Base-by-base conservation (phyloP, 2,797 vertebrate species). In the Ataeniobius toweri region DNA sequence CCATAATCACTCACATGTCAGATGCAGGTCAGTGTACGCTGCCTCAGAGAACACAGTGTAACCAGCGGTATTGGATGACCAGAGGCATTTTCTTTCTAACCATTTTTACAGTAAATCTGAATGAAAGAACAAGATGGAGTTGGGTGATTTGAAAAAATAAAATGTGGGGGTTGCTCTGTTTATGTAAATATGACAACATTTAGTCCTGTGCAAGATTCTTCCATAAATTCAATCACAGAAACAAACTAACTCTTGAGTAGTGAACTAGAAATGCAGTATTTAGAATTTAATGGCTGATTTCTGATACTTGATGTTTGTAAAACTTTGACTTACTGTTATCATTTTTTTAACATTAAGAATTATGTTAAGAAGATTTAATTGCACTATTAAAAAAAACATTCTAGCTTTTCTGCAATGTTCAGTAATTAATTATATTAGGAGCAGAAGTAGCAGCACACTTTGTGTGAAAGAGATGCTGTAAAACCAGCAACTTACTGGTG, bases 11-110 rank as follows among this genome's bases (percentile, higher is more conserved):
- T 71, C 78, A 28, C 58, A 70, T 26, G 63, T 53, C 24, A 63
- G 26, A 51, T 48, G 46, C 46, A 72, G 71, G 75, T 81, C 74
- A 82, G 74, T 65, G 77, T 77, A 74, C 79, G 67, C 75, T 85
- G 80, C 83, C 71, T 71, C 70, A 31, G 18, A 20, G 20, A 36
- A 24, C 16, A 12, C 16, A 36, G 71, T 39, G 20, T 36, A 36
- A 50, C 46, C 70, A 53, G 55, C 24, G 6, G 20, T 55, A 22
- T 16, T 50, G 41, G 6, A 48, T 26, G 13, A 26, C 46, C 59
- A 73, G 48, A 50, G 48, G 48, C 48, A 75, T n/a, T 46, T 48
- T 44, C 48, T 46, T 68, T 80, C 53, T 75, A 58, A 71, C 71
- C 71, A 44, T 74, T 71, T 76, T 13, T 41, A 58, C 59, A 50